phyloP scores from a whole-genome alignment of 2,888 invertebrate species.

The Lithosia quadra region DNA sequence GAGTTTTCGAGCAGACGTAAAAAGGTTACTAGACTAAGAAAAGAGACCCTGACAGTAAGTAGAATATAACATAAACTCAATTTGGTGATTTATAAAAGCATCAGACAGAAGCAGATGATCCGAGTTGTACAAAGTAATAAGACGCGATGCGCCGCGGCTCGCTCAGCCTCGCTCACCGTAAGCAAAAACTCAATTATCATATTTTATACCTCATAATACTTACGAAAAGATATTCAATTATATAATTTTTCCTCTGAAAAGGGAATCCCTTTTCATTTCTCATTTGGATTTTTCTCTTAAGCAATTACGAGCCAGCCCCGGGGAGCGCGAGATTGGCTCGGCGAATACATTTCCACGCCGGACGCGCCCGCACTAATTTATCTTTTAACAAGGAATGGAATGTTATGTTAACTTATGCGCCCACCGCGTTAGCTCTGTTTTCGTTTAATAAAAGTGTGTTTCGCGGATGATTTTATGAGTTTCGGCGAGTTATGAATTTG shows the following conservation, averaged over 20 bases:
- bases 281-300: constrained; percentile 87
- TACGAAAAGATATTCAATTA: constrained; percentile 86
- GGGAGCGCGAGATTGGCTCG: constrained; percentile 77
- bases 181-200: constrained; percentile 86
- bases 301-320: constrained; percentile 81
- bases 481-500: constrained; percentile 75
- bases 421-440: constrained; percentile 76
- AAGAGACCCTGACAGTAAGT: constrained; percentile 9
- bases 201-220: constrained; percentile 87
- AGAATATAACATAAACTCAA: constrained; percentile 29
- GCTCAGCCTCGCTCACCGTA: constrained; percentile 67
- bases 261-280: constrained; percentile 86
- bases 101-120: constrained; percentile 48
- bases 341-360: constrained; percentile 72
- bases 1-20: not conserved
- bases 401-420: constrained; percentile 81
- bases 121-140: constrained; percentile 42
- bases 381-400: constrained; percentile 79
- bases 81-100: constrained; percentile 35
- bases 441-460: constrained; percentile 81
- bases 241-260: constrained; percentile 85
- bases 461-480: constrained; percentile 77
- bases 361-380: constrained; percentile 76
- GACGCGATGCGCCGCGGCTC: constrained; percentile 41
- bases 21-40: constrained; percentile 4